Evolutionary conservation across 2,113 vertebrate genomes (phyloP).

Genomic region (Ibidorhyncha struthersii): DNA sequence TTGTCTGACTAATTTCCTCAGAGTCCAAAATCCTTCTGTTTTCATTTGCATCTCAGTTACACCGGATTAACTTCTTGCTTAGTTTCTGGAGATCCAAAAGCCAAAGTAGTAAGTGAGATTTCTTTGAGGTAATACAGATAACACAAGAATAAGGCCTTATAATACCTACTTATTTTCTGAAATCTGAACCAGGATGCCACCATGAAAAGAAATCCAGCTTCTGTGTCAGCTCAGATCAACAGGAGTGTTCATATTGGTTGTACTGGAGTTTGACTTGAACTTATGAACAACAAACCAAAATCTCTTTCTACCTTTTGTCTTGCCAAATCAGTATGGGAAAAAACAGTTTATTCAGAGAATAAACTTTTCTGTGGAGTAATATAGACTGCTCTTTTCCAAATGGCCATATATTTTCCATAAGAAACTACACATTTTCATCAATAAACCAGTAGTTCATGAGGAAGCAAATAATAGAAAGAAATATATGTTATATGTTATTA

Average conservation of each 20-base stretch:
- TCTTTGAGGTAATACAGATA: neutral
- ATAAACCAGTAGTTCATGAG: neutral
- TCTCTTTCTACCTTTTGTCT: neutral
- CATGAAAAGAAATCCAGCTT: neutral
- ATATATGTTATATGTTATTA: neutral
- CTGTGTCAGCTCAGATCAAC: neutral
- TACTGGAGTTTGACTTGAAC: neutral
- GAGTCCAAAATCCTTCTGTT: neutral
- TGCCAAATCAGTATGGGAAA: neutral
- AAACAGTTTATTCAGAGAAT: neutral
- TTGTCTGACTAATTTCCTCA: neutral
- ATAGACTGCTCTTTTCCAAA: neutral
- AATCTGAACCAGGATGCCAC: neutral
- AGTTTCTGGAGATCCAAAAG: neutral
- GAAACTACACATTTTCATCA: neutral
- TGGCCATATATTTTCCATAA: neutral
- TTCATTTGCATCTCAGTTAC: neutral
- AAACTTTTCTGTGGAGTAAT: neutral
- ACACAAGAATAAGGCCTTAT: neutral
- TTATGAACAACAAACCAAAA: neutral
- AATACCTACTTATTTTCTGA: neutral
- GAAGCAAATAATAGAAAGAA: neutral
- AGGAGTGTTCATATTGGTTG: fast-evolving
- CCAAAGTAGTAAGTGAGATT: neutral
- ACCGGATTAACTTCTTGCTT: neutral